phyloP scores from a whole-genome alignment of 2,113 vertebrate genomes.

The Willisornis vidua region DNA sequence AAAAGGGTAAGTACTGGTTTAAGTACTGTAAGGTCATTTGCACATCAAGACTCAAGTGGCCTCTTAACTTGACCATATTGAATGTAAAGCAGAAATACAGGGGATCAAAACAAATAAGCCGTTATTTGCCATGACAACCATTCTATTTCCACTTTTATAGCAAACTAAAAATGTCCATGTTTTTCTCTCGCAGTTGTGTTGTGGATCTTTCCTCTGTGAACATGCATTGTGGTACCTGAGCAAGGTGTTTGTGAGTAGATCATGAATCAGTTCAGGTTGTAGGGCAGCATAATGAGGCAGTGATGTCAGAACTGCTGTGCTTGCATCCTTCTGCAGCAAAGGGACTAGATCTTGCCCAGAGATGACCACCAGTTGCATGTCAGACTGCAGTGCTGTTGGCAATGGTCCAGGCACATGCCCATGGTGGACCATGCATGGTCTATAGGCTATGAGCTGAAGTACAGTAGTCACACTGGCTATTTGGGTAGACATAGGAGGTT shows the following conservation, averaged over 20 bases:
- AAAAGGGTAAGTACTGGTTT: not conserved
- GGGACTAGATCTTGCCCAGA: not conserved
- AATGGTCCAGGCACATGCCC: accelerated
- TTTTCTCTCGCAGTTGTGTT: not conserved
- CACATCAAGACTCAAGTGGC: not conserved
- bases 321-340: not conserved
- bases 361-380: not conserved
- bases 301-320: not conserved
- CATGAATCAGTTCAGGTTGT: not conserved
- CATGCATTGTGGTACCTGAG: accelerated
- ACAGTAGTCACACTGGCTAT: not conserved
- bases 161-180: not conserved
- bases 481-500: not conserved
- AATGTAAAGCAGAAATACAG: not conserved
- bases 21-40: not conserved
- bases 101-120: not conserved
- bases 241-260: not conserved
- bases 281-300: not conserved
- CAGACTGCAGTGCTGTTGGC: not conserved
- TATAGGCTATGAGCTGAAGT: not conserved
- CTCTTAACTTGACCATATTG: not conserved
- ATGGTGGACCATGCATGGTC: not conserved
- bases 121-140: not conserved
- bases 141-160: not conserved
- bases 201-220: not conserved